phyloP scores from a whole-genome alignment of 2,797 vertebrate species.

The Taeniopygia guttata region DNA sequence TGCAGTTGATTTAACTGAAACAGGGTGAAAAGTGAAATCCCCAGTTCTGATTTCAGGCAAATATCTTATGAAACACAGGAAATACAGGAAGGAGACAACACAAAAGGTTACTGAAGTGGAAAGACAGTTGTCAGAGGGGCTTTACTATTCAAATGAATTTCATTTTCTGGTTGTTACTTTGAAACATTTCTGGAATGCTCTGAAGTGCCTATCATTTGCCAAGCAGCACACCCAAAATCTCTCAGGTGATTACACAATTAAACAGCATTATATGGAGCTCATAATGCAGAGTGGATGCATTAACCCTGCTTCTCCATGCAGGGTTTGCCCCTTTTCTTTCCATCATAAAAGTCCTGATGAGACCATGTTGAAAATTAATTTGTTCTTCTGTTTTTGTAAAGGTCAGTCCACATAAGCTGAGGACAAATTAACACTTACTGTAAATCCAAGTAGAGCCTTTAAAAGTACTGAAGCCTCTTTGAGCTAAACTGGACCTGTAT shows the following conservation, averaged over 20 bases:
- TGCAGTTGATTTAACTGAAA: not conserved
- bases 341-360: not conserved
- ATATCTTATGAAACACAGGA: not conserved
- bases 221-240: not conserved
- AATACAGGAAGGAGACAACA: not conserved
- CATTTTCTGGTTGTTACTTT: not conserved
- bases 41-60: not conserved
- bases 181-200: not conserved
- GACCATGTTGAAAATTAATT: not conserved
- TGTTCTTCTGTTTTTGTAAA: not conserved
- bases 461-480: not conserved
- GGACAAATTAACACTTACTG: not conserved
- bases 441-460: not conserved
- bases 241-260: not conserved
- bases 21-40: not conserved
- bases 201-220: not conserved
- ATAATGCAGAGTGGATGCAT: not conserved
- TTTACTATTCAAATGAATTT: conserved; percentile 2
- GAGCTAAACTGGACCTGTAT: not conserved
- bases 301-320: not conserved
- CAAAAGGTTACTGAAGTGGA: not conserved
- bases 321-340: not conserved
- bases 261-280: not conserved
- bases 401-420: not conserved
- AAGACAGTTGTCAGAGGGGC: not conserved